These are phyloP conservation scores for Leiothrix lutea DNA, from an alignment of 2,113 vertebrate species.

Conservation along the genomic window DNA sequence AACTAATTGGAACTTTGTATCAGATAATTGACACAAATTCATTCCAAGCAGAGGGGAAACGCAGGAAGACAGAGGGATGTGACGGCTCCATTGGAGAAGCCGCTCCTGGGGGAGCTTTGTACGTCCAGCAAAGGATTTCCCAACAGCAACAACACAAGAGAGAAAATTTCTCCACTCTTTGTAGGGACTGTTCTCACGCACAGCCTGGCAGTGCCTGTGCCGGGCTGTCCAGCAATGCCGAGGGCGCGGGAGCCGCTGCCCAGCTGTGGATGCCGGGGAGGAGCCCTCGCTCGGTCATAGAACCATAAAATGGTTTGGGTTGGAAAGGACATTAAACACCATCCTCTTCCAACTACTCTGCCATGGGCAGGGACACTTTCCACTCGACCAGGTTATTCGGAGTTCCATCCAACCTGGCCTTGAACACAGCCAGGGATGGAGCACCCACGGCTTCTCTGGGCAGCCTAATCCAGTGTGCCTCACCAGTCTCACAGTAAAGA, in stretches of 20 bases:
- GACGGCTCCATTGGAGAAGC: background rate
- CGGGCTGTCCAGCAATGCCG: background rate
- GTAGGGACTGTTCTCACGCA: fast-evolving
- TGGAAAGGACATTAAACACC: background rate
- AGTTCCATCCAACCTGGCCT: fast-evolving
- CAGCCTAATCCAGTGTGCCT: no score
- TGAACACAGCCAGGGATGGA: background rate
- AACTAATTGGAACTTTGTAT: background rate
- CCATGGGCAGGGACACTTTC: background rate
- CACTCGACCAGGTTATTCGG: background rate
- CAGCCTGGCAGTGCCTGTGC: background rate
- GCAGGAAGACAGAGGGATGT: fast-evolving
- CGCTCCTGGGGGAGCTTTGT: fast-evolving
- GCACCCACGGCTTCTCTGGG: no score
- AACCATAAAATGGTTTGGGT: background rate
- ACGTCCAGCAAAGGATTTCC: fast-evolving
- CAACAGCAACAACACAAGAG: fast-evolving
- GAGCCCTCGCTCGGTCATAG: no score
- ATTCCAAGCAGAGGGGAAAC: fast-evolving
- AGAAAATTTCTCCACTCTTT: fast-evolving
- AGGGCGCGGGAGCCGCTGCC: background rate
- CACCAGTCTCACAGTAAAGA: no score
- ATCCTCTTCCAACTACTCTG: fast-evolving
- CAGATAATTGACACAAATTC: fast-evolving
- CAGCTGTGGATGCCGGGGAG: no score